Evolutionary conservation across 2,888 invertebrate species (phyloP).

Genomic region (Nipponacmea schrenckii): DNA sequence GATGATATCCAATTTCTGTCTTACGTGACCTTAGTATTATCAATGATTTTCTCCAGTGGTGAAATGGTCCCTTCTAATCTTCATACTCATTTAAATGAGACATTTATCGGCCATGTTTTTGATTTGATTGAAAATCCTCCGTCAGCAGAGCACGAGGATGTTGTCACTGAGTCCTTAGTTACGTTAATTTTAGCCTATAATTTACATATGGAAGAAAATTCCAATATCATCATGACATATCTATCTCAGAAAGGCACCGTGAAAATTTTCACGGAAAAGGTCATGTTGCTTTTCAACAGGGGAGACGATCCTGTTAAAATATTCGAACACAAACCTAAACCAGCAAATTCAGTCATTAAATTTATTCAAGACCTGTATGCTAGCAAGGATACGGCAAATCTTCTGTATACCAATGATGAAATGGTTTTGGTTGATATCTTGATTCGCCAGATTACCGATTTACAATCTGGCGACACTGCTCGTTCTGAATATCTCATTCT

Average conservation of each 20-base stretch:
- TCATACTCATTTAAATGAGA: constrained; percentile 84
- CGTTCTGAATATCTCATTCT: constrained; percentile 54
- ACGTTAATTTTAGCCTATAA: constrained; percentile 88
- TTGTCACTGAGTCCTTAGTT: constrained; percentile 85
- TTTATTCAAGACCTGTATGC: constrained; percentile 88
- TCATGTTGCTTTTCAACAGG: constrained; percentile 85
- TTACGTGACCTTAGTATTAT: constrained; percentile 84
- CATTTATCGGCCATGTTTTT: constrained; percentile 83
- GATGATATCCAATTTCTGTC: constrained; percentile 34
- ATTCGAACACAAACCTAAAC: constrained; percentile 83
- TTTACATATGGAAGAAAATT: constrained; percentile 78
- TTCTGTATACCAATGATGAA: constrained; percentile 95
- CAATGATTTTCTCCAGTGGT: constrained; percentile 90
- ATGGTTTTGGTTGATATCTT: constrained; percentile 94
- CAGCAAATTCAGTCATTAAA: constrained; percentile 87
- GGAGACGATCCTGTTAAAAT: constrained; percentile 79
- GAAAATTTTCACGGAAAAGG: constrained; percentile 90
- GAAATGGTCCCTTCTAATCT: constrained; percentile 81
- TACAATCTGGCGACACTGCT: constrained; percentile 82
- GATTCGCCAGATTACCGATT: constrained; percentile 87
- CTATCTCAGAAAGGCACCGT: constrained; percentile 72
- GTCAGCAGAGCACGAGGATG: constrained; percentile 83
- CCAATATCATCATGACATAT: constrained; percentile 64
- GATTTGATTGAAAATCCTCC: constrained; percentile 84
- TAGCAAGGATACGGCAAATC: constrained; percentile 80